Percentiles rank a stretch among this genome's conserved stretches.
Conservation (phyloP, 2,797 vertebrate species). For the Acrocephalus scirpaceus region DNA sequence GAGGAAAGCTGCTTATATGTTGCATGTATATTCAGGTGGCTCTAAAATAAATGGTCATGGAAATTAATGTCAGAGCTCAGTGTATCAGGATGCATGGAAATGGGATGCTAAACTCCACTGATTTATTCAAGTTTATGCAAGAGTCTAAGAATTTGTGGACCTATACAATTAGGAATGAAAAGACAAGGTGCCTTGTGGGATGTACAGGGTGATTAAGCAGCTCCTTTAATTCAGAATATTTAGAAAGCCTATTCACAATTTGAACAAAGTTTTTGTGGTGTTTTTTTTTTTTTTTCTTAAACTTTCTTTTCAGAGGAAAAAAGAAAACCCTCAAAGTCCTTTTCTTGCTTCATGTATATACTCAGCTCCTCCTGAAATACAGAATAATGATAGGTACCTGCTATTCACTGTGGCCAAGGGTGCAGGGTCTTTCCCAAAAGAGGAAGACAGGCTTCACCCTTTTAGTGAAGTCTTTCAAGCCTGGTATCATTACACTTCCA, state of each 20-base stretch:
- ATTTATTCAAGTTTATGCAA: background rate
- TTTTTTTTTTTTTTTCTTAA: background rate
- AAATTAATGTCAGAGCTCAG: background rate
- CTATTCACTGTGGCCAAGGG: background rate
- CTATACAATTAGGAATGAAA: background rate
- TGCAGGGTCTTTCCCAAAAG: background rate
- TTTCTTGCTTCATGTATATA: background rate
- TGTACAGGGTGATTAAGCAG: background rate
- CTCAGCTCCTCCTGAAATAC: background rate
- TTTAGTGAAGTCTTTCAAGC: background rate
- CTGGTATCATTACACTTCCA: background rate
- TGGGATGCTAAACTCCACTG: background rate
- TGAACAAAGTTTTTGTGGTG: background rate
- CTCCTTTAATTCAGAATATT: background rate
- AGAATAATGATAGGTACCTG: background rate
- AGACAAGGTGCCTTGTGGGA: background rate
- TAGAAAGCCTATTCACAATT: background rate
- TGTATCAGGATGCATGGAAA: background rate
- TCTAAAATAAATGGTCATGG: background rate
- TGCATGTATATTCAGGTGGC: rapidly evolving
- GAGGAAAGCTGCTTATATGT: background rate
- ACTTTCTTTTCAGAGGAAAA: background rate
- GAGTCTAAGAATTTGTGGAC: background rate
- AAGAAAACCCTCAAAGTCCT: background rate
- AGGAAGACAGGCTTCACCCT: background rate